Percentiles rank a stretch among this genome's conserved stretches.
phyloP scores from a whole-genome alignment of 2,888 invertebrate species.

The Sarcophaga caerulescens region DNA sequence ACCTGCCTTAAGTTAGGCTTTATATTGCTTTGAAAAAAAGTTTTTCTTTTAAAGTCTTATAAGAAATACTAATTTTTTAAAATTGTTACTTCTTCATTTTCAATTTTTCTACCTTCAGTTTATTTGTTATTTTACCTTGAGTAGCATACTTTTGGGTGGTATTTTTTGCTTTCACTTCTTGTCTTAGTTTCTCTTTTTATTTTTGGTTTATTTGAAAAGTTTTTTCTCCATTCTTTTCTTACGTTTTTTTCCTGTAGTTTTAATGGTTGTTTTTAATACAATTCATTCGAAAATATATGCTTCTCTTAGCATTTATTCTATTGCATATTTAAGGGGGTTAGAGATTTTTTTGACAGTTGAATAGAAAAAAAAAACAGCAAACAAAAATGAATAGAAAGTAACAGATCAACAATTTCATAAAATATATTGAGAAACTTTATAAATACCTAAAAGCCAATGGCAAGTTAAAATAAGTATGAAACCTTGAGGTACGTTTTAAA shows the following conservation, averaged over 20 bases:
- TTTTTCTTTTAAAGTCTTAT: too few species aligned
- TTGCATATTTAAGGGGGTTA: not conserved
- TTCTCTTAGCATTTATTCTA: not conserved
- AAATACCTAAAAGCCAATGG: not conserved
- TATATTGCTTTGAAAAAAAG: too few species aligned
- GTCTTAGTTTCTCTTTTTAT: not conserved
- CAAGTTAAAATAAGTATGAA: not conserved
- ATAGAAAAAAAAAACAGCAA: not conserved
- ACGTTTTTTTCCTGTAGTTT: conserved; percentile 6
- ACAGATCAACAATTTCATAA: conserved; percentile 22
- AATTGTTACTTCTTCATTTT: not conserved
- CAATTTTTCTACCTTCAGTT: conserved; percentile 9
- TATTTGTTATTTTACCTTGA: conserved; percentile 34
- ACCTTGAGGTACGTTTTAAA: not conserved
- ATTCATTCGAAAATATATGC: not conserved
- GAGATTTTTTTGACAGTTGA: conserved; percentile 21
- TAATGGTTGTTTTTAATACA: conserved; percentile 23
- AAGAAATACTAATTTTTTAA: too few species aligned
- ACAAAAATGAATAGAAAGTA: conserved; percentile 2
- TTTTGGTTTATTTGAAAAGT: not conserved
- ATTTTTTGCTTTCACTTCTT: not conserved
- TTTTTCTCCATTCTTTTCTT: not conserved
- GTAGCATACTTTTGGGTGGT: conserved; percentile 8
- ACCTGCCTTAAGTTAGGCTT: too few species aligned
- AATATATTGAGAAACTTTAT: conserved; percentile 4